Evolutionary conservation across 2,113 vertebrate species (phyloP), one percentile per base, ranked within the genome.

Genomic region (Gavia stellata): DNA sequence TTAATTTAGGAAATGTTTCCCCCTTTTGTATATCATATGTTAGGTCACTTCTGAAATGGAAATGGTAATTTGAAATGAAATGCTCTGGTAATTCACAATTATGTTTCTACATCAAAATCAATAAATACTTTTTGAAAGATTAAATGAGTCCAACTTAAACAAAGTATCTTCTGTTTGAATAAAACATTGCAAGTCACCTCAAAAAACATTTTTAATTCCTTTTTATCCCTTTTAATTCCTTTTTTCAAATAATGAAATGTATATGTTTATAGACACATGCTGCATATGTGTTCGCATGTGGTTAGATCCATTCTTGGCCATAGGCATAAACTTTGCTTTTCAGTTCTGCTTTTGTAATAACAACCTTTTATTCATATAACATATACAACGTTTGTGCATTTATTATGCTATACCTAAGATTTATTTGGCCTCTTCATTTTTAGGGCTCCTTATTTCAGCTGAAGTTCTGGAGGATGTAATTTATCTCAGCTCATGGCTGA

Each of bases 1-100:
- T 49, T 86, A 44, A 67, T 70, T 92, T 91, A 53, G 5, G 10
- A 75, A 95, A 74, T 8, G 1, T 71, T 92, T 92, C 10, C 15
- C 5, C 3, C 11, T 86, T 77, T 77, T 0, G 0, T 56, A 17
- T 58, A 29, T 38, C 62, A 42, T 38, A 59, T 0, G 1, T 72
- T 44, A 75, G 14, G 29, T 58, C 19, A 24, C 31, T 75, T 83
- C 44, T 84, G 17, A 81, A 94, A 71, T 50, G 14, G 47, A 84
- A 94, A 77, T 45, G 7, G 8, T 83, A 40, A 80, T 93, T 80
- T 68, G 34, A 70, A 81, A 59, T 63, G 0, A 66, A 91, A 88
- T 94, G 45, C 33, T 81, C 18, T 45, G 63, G 31, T 90, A 93
- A 90, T 61, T 89, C 74, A 61, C 33, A 71, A 18, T 80, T 80